These are phyloP conservation scores for Enteromius paludinosus DNA, from an alignment of 2,797 vertebrate genomes.

Conservation along the genomic window DNA sequence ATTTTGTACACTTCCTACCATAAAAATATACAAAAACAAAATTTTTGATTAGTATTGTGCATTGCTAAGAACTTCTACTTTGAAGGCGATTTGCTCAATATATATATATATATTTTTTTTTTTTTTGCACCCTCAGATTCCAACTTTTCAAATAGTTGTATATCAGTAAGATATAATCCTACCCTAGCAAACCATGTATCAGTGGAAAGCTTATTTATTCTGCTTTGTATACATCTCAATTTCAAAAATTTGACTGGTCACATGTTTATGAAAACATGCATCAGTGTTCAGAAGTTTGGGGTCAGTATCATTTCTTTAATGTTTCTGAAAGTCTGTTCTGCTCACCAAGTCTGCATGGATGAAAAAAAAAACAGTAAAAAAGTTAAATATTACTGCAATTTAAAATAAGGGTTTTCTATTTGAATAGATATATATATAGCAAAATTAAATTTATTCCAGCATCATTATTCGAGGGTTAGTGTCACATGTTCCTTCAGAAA, in stretches of 20 bases:
- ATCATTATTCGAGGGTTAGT: not conserved
- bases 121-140: too few species aligned
- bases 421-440: not conserved
- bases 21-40: not conserved
- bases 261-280: not conserved
- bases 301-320: not conserved
- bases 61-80: not conserved
- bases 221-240: too few species aligned
- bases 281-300: not conserved
- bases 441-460: not conserved
- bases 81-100: too few species aligned
- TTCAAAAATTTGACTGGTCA: too few species aligned
- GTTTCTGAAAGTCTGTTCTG: not conserved
- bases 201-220: too few species aligned
- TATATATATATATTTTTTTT: too few species aligned
- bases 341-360: not conserved
- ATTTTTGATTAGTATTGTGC: not conserved
- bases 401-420: not conserved
- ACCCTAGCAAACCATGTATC: too few species aligned
- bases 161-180: too few species aligned
- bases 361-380: not conserved
- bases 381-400: not conserved
- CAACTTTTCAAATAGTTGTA: too few species aligned
- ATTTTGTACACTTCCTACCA: not conserved
- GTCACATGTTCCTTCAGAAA: not conserved